phyloP scores from a whole-genome alignment of 2,888 invertebrate species.

The Macrostomum cliftonense region DNA sequence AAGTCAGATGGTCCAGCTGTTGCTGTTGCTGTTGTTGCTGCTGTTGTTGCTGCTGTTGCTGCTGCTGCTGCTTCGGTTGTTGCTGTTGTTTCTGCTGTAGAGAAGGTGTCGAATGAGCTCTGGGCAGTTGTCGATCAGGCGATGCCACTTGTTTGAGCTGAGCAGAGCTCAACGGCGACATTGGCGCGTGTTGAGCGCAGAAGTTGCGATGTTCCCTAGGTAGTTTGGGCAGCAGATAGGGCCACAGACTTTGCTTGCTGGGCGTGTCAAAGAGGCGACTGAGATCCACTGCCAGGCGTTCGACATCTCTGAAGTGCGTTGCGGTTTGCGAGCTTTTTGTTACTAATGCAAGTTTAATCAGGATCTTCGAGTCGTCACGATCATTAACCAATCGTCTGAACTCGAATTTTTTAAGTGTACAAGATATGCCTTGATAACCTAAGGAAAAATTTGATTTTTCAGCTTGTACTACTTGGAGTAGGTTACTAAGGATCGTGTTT shows the following conservation, averaged over 20 bases:
- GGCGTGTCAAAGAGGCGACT: constrained; percentile 26
- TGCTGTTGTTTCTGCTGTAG: constrained; percentile 3
- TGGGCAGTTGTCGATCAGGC: not conserved
- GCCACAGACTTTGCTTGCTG: constrained; percentile 30
- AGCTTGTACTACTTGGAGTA: too few species aligned
- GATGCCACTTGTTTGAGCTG: not conserved
- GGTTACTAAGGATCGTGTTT: too few species aligned
- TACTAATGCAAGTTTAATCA: too few species aligned
- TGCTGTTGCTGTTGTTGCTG: not conserved
- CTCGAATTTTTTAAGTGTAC: too few species aligned
- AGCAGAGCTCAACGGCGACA: not conserved
- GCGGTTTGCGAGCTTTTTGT: too few species aligned
- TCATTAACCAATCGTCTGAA: too few species aligned
- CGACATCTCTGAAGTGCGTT: constrained; percentile 20
- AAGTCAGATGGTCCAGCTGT: constrained; percentile 10
- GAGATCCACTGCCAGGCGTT: constrained; percentile 20
- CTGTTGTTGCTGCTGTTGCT: constrained; percentile 1
- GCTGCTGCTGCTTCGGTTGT: constrained; percentile 5
- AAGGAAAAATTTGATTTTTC: too few species aligned
- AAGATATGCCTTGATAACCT: too few species aligned
- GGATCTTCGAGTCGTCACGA: too few species aligned
- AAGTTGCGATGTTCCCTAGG: constrained; percentile 24
- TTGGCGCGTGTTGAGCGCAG: constrained; percentile 19
- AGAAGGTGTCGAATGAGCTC: not conserved
- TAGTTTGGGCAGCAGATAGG: constrained; percentile 24